phyloP scores from a whole-genome alignment of 1,140 invertebrate species.

The Tetramorium simillimum region DNA sequence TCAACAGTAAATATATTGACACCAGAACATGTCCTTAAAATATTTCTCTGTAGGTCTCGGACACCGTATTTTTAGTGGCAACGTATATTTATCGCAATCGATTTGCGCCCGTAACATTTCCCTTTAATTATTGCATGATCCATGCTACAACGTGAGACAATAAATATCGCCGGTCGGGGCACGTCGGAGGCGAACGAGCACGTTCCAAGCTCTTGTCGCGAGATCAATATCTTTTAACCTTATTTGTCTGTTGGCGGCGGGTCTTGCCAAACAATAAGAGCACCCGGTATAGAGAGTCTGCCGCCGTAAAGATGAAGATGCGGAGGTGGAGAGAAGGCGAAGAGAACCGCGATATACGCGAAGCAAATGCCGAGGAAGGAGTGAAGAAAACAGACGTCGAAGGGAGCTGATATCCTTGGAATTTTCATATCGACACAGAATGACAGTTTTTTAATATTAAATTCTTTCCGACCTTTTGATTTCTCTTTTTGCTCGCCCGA shows the following conservation, averaged over 20 bases:
- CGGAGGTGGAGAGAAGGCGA: conserved; percentile 12
- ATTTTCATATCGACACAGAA: conserved; percentile 85
- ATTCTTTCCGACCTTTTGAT: conserved; percentile 81
- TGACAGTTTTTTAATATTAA: conserved; percentile 86
- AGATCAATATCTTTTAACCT: conserved; percentile 60
- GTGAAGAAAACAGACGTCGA: conserved; percentile 71
- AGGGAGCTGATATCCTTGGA: conserved; percentile 81
- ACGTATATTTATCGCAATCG: conserved; percentile 1
- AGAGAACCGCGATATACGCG: conserved; percentile 61
- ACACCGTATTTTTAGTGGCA: neutral
- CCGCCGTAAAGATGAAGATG: conserved; percentile 41
- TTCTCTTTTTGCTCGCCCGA: conserved; percentile 68
- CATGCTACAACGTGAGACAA: conserved; percentile 2
- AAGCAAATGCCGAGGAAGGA: conserved; percentile 38
- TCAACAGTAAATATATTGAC: neutral
- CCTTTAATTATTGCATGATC: conserved; percentile 41
- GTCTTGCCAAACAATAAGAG: conserved; percentile 64
- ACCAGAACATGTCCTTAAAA: conserved; percentile 7
- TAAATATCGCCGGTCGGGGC: conserved; percentile 30
- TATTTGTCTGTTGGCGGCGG: conserved; percentile 53
- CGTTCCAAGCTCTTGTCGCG: conserved; percentile 35
- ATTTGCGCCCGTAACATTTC: neutral
- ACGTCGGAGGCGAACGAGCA: conserved; percentile 22
- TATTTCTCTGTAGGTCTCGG: neutral
- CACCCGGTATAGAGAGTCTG: conserved; percentile 62